Percentiles rank a stretch among this genome's conserved stretches.
phyloP scores from a whole-genome alignment of 2,113 vertebrate genomes.

The Lepisosteus osseus region DNA sequence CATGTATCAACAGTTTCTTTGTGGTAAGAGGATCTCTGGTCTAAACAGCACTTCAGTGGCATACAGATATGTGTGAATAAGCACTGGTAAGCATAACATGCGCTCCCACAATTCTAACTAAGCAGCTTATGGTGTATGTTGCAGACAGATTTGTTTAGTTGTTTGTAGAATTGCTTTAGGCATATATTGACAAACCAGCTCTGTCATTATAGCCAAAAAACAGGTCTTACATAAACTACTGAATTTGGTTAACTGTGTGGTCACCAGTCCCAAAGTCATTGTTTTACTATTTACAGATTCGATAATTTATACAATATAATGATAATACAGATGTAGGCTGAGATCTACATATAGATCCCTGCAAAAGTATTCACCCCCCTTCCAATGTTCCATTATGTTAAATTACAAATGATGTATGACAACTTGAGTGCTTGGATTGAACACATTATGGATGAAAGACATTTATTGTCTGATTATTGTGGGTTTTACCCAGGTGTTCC shows the following conservation, averaged over 20 bases:
- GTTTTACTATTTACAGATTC: not conserved
- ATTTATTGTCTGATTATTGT: too few species aligned
- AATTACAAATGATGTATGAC: too few species aligned
- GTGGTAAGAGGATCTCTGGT: slow-evolving; percentile 36
- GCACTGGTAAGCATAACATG: slow-evolving; percentile 12
- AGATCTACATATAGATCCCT: too few species aligned
- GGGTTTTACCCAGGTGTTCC: too few species aligned
- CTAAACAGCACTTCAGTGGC: slow-evolving; percentile 43
- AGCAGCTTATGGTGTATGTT: slow-evolving; percentile 25
- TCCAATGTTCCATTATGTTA: too few species aligned
- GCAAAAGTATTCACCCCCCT: too few species aligned
- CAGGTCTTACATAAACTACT: too few species aligned
- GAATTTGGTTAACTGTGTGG: not conserved
- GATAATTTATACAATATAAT: too few species aligned
- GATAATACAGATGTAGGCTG: too few species aligned
- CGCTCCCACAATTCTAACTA: slow-evolving; percentile 32
- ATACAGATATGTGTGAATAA: slow-evolving; percentile 31
- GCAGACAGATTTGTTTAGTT: slow-evolving; percentile 25
- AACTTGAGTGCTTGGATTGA: too few species aligned
- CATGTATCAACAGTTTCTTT: slow-evolving; percentile 40
- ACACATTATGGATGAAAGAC: too few species aligned
- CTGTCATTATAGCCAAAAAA: not conserved
- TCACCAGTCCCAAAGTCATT: not conserved
- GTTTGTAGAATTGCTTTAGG: slow-evolving; percentile 13
- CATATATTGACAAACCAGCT: slow-evolving; percentile 16